Evolutionary conservation across 2,113 vertebrate genomes (phyloP), one percentile per base, ranked within the genome.

Genomic region (Canis aureus): DNA sequence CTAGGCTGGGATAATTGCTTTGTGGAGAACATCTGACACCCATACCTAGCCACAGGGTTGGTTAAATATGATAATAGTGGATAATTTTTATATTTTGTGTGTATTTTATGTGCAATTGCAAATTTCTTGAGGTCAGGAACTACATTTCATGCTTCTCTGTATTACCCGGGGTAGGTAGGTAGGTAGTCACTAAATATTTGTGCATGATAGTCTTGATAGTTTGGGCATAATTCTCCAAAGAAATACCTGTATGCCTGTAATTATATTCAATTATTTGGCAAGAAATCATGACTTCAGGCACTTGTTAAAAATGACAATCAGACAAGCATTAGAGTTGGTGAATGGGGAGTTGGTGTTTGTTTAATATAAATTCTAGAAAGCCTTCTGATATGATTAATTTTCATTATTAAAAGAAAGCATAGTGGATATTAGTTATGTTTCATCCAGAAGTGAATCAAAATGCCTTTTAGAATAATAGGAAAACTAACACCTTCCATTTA

Each of bases 351-450:
- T 96, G 60, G 60, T 97, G 27, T 98, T 97, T 96, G 81, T 57
- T 86, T 83, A 96, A 80, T 95, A 43, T 73, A 91, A 91, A 80
- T 96, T 97, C 55, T 95, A 76, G 91, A 90, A 92, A 80, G 84
- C 87, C 43, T 96, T 94, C 38, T 73, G 85, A 94, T 93, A 94
- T 97, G 95, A 98, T 98, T 96, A 95, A 97, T 94, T 97, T 95
- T 95, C 49, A 95, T 97, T 97, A 93, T 94, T 97, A 89, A 97
- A 95, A 95, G 57, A 76, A 91, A 91, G 66, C 81, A 88, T 57
- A 57, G 84, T 96, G 59, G 90, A 81, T 96, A 88, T 97, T 95
- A 95, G 92, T 78, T 97, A 86, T 97, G 84, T 92, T 97, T 96
- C 60, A 92, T 97, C 51, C 0, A 43, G 66, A 82, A 79, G 90